These are phyloP conservation scores for Pachydiplax longipennis DNA, from an alignment of 2,888 invertebrate species.

Conservation along the genomic window DNA sequence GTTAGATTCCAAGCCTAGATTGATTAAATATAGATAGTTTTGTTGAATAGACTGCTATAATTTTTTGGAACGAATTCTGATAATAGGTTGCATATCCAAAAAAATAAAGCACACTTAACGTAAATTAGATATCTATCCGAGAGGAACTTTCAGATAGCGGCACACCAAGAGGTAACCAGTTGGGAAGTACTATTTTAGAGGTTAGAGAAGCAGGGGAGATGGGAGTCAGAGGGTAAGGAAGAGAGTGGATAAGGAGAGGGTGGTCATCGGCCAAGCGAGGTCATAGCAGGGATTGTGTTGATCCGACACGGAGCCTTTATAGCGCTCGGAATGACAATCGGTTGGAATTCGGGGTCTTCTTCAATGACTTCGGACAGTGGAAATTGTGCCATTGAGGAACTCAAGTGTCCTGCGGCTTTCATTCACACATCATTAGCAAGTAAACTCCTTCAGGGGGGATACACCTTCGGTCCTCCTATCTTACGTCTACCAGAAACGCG, in stretches of 20 bases:
- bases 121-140: background rate
- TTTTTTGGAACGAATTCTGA: too few relatives aligned
- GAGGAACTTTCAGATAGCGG: background rate
- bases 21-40: too few relatives aligned
- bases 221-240: background rate
- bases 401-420: too few relatives aligned
- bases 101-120: background rate
- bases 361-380: too few relatives aligned
- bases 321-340: background rate
- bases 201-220: background rate
- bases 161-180: background rate
- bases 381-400: too few relatives aligned
- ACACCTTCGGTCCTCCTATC: too few relatives aligned
- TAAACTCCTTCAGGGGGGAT: too few relatives aligned
- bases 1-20: too few relatives aligned
- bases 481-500: too few relatives aligned
- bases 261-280: background rate
- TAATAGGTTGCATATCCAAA: too few relatives aligned
- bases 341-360: background rate
- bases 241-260: background rate
- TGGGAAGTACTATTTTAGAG: background rate
- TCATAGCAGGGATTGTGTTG: background rate
- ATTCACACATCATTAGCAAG: too few relatives aligned
- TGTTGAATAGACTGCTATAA: too few relatives aligned
- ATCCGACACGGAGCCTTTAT: background rate